A percentile compares a stretch with the other conserved stretches of the same genome.
phyloP scores from a whole-genome alignment of 2,888 invertebrate genomes.

The Blastobasis adustella region DNA sequence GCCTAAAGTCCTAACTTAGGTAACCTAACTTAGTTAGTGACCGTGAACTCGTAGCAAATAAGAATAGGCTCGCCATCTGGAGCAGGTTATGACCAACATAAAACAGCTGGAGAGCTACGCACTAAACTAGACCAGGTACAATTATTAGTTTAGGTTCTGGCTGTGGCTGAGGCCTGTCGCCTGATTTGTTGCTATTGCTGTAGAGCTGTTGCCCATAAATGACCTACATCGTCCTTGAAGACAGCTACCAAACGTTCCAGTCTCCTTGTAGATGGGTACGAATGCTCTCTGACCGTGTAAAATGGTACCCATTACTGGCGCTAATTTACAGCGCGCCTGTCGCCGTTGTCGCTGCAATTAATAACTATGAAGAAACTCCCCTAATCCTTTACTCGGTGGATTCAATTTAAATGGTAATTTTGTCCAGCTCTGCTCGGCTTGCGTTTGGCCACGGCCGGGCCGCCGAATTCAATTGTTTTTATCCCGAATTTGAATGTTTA shows the following conservation, averaged over 20 bases:
- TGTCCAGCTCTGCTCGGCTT: slow-evolving; percentile 14
- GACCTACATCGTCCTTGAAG: neutral
- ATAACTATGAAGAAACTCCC: neutral
- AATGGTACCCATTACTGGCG: neutral
- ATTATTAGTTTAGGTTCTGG: too few relatives aligned
- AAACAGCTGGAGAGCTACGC: neutral
- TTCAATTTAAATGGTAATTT: slow-evolving; percentile 52
- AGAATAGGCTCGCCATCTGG: neutral
- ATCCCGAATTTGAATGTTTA: too few relatives aligned
- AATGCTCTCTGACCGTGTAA: neutral
- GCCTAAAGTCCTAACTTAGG: too few relatives aligned
- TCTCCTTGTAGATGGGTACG: neutral
- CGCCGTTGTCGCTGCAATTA: neutral
- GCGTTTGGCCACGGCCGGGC: too few relatives aligned
- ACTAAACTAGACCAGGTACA: neutral
- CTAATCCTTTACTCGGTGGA: slow-evolving; percentile 19
- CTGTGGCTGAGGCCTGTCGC: neutral
- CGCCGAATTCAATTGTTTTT: too few relatives aligned
- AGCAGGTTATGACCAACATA: neutral
- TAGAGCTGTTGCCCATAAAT: neutral
- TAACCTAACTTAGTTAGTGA: neutral
- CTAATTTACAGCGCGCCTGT: neutral
- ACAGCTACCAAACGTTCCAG: neutral
- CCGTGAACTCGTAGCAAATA: neutral
- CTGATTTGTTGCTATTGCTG: neutral